phyloP scores from a whole-genome alignment of 2,113 vertebrate genomes.

The Daphoenositta chrysoptera region DNA sequence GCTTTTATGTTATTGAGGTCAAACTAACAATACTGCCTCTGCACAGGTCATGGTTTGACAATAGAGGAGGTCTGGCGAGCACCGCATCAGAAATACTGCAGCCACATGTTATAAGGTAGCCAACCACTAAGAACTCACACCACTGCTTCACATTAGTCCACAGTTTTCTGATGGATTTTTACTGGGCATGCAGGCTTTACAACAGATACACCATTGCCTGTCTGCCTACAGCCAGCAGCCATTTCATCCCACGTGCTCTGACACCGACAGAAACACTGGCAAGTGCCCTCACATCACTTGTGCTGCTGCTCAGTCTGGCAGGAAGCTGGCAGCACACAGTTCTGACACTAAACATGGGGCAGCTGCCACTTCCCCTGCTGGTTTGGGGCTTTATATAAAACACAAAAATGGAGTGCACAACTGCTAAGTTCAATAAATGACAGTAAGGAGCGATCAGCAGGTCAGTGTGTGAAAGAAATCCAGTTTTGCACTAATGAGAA shows the following conservation, averaged over 20 bases:
- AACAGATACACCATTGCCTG: accelerated
- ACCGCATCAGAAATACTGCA: neutral
- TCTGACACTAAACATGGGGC: neutral
- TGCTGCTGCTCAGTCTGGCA: neutral
- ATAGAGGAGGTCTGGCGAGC: neutral
- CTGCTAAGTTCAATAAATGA: neutral
- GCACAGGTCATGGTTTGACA: neutral
- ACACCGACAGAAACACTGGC: neutral
- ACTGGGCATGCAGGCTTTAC: neutral
- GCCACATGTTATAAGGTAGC: neutral
- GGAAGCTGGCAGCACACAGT: neutral
- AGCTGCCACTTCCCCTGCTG: neutral
- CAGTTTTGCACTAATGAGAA: neutral
- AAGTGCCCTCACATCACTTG: accelerated
- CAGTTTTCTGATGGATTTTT: neutral
- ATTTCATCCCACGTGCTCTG: accelerated
- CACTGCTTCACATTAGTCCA: neutral
- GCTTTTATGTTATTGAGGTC: neutral
- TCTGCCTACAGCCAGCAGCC: neutral
- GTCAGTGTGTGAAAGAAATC: neutral
- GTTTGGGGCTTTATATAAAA: neutral
- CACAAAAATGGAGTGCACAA: accelerated
- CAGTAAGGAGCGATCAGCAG: neutral
- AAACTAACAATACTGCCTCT: neutral
- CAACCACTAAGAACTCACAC: accelerated